Evolutionary conservation across 1,140 invertebrate species (phyloP).

Genomic region (Adoxophyes honmai): DNA sequence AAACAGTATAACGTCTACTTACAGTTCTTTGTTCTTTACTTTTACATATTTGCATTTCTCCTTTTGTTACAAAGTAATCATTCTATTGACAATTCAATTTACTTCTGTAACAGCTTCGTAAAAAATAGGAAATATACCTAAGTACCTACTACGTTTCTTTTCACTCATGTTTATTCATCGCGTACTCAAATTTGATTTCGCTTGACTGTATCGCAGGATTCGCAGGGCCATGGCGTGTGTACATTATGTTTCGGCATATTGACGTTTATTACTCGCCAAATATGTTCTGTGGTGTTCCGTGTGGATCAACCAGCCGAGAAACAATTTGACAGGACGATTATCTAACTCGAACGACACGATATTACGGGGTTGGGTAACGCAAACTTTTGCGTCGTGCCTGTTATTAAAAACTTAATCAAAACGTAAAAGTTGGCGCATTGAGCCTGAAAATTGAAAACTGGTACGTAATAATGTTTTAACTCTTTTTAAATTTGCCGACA

Average conservation of each 20-base stretch:
- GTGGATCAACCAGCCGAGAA: no score
- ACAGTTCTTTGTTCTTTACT: not conserved
- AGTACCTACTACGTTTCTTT: not conserved
- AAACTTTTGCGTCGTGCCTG: no score
- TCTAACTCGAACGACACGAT: no score
- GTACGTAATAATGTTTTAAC: no score
- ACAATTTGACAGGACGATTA: no score
- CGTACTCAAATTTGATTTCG: slow-evolving; percentile 10
- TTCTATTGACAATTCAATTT: slow-evolving; percentile 11
- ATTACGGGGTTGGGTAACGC: no score
- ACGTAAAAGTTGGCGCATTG: no score
- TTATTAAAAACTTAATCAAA: no score
- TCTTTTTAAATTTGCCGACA: no score
- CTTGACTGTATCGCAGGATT: not conserved
- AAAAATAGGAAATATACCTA: not conserved
- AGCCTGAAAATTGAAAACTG: no score
- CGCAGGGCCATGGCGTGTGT: not conserved
- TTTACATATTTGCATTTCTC: not conserved
- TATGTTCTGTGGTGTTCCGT: no score
- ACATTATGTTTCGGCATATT: slow-evolving; percentile 3
- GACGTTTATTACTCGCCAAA: slow-evolving; percentile 7
- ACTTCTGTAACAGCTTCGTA: not conserved
- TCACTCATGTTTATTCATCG: slow-evolving; percentile 8
- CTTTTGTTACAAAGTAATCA: not conserved
- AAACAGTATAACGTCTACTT: not conserved